Base-by-base conservation (phyloP, 1,140 invertebrate species). In the Drosophila triauraria region DNA sequence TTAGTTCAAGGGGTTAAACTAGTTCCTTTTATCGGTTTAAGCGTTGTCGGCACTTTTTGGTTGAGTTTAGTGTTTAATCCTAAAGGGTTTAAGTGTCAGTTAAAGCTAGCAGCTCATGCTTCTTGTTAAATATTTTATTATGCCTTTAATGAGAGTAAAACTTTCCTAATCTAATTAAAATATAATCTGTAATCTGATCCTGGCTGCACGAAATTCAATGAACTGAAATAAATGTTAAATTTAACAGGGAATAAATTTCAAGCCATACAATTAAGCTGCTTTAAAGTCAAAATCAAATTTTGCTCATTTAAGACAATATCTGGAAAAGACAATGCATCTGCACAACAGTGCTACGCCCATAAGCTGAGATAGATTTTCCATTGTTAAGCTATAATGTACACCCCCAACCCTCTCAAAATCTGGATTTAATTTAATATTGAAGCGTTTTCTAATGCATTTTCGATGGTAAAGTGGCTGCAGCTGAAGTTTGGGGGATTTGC, bases 401-500 rank as follows among this genome's bases (percentile, higher is more conserved):
- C 35, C 51, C 25, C 3, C 12, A 17, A 0, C 50, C 17, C 25
- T 13, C 20, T 46, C 56, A 47, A 56, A 70, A 70, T 32, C 43
- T 44, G 54, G 65, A 69, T 79, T 69, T 70, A 69, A 71, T 75
- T 65, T 60, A 65, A 64, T 69, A 68, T 81, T 78, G 51, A 50
- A 61, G 58, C 46, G 30, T 56, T 30, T 67, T 44, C 40, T 62
- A 79, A 67, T 78, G 80, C 80, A 70, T 62, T 72, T 81, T 60
- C 38, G 48, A 61, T 69, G 35, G 70, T 51, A 50, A 68, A 68
- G 68, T 40, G 40, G 42, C 69, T 78, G 76, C 56, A 40, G 40
- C 51, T 63, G 76, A 48, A 80, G 72, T 59, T 57, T 48, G n/a
- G 9, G 75, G 56, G 64, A 75, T 86, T 83, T 88, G 84, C 84